Evolutionary conservation across 64 coral and sea anemone genomes (phyloP).

Genomic region (Porites australiensis): DNA sequence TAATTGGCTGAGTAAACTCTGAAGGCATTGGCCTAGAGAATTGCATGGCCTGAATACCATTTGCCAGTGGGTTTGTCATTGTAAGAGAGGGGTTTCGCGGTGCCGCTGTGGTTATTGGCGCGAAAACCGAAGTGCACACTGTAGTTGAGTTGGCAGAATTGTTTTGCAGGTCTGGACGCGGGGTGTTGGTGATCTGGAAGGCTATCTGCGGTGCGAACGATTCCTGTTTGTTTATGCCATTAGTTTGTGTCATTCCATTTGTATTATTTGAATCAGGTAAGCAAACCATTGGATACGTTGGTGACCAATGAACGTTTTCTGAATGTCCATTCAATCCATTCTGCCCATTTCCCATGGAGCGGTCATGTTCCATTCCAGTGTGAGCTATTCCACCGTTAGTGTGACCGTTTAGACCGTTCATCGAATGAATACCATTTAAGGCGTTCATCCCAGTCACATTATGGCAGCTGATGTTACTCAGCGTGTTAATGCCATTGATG

Average conservation of each 20-base stretch:
- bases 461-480: slow-evolving; percentile 84
- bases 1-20: slow-evolving; percentile 79
- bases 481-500: slow-evolving; percentile 84
- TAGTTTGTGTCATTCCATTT: slow-evolving; percentile 76
- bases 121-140: slow-evolving; percentile 81
- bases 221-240: slow-evolving; percentile 81
- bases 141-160: slow-evolving; percentile 70
- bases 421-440: slow-evolving; percentile 82
- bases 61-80: slow-evolving; percentile 64
- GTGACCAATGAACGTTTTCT: slow-evolving; percentile 92
- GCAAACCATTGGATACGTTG: slow-evolving; percentile 91
- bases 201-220: slow-evolving; percentile 82
- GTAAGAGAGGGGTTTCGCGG: slow-evolving; percentile 82
- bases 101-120: slow-evolving; percentile 81
- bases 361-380: slow-evolving; percentile 75
- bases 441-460: slow-evolving; percentile 82
- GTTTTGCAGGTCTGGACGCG: slow-evolving; percentile 81
- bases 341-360: slow-evolving; percentile 73
- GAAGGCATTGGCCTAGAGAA: slow-evolving; percentile 78
- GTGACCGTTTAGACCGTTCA: slow-evolving; percentile 88
- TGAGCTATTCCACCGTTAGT: slow-evolving; percentile 70
- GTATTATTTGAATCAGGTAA: slow-evolving; percentile 85
- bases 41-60: slow-evolving; percentile 79
- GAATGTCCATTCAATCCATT: slow-evolving; percentile 71
- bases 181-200: slow-evolving; percentile 82